Base-by-base conservation (phyloP, 2,113 vertebrate genomes). In the Percina caprodes region DNA sequence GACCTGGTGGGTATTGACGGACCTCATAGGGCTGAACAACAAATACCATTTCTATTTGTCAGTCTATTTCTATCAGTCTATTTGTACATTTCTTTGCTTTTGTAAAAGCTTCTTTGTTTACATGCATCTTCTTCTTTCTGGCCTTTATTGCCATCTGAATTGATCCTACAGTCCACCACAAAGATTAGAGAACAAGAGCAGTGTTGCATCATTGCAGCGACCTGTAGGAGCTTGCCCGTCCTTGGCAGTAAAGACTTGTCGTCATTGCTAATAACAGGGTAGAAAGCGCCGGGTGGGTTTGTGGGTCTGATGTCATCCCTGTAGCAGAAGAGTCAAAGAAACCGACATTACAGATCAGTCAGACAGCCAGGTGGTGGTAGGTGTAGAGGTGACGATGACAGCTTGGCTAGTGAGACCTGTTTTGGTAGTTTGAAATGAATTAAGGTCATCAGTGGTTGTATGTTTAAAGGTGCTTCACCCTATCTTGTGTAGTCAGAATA, bases 221-320 rank as follows among this genome's bases (percentile, higher is more conserved):
- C 83, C 63, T 84, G 88, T 16, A 54, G 18, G 48, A 54, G 73
- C 85, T 83, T 90, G 90, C 70, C 78, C 55, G 3, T 79, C 42
- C 21, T 71, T 71, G 67, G 86, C 88, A 82, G 77, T 35, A 21
- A 68, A 67, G 70, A 15, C 30, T 74, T 61, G n/a, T 78, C 69
- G 21, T 78, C 69, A 16, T 52, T 52, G 5, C 2, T 67, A 90
- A 92, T 90, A 59, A 89, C 67, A 78, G 82, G 74, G 58, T 85
- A 4, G 82, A 72, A 77, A 3, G 49, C 8, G 21, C 16, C 23
- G n/a, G 21, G 18, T 65, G 71, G 78, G 69, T 80, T 75, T 82
- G 76, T 80, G 9, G 42, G 26, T 65, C 56, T 92, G 92, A 90
- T 85, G 68, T 91, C 85, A 93, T 87, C 55, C 26, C 19, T 79